Conservation (phyloP, 2,113 vertebrate genomes). For the Corythaeola cristata region DNA sequence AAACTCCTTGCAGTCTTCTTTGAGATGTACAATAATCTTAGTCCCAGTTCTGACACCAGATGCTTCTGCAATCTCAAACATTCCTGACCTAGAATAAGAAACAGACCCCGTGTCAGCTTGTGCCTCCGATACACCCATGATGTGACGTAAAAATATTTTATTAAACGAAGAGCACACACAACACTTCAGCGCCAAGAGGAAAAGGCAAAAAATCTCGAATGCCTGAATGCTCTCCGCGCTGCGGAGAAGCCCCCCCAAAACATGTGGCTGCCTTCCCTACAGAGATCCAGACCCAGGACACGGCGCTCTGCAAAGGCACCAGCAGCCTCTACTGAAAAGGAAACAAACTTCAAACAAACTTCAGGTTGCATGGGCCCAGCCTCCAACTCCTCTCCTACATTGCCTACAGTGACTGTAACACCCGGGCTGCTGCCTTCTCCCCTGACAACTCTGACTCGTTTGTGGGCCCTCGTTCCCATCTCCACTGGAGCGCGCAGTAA, state of each 20-base stretch:
- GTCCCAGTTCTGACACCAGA: conserved; percentile 89
- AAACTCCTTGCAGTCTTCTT: conserved; percentile 92
- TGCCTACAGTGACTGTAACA: neutral
- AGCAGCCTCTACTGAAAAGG: neutral
- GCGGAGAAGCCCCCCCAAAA: neutral
- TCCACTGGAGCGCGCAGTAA: neutral
- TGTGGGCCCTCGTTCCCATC: accelerated
- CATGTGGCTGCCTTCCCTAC: neutral
- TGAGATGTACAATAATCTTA: conserved; percentile 93
- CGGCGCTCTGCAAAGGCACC: neutral
- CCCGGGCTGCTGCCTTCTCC: neutral
- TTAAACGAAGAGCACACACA: neutral
- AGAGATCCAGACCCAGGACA: neutral
- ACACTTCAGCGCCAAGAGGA: neutral
- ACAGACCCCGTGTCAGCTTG: neutral
- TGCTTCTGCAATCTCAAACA: conserved; percentile 92
- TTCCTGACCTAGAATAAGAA: conserved; percentile 82
- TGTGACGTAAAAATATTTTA: neutral
- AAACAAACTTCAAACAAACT: neutral
- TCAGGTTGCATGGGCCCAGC: neutral
- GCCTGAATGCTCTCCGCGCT: neutral
- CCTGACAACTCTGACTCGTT: neutral
- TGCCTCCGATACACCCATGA: neutral
- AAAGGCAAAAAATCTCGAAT: neutral
- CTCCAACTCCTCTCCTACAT: neutral